Base-by-base conservation (phyloP, 2,797 vertebrate genomes). In the Dicrostonyx torquatus region DNA sequence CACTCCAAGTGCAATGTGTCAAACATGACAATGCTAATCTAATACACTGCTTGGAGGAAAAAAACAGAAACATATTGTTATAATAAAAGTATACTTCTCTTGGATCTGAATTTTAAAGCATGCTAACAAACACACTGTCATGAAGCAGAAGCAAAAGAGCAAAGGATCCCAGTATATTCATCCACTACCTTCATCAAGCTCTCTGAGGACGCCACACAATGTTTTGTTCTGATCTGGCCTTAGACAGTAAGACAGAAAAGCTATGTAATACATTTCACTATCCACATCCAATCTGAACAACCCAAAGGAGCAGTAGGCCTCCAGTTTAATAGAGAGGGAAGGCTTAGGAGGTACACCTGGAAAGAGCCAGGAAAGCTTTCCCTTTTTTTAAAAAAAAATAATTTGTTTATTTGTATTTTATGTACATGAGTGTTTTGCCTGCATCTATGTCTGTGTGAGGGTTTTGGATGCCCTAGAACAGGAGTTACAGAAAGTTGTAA, bases 71-170 rank as follows among this genome's bases (percentile, higher is more conserved):
- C 48, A 24, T 40, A 60, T 70, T 75, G 88, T 94, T 86, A 5
- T 80, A 94, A 43, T 78, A 90, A 94, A 85, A 75, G 18, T n/a
- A 24, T 73, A 76, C 8, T 62, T 93, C 34, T 45, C 11, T 50
- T 76, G 72, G 12, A 84, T 79, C 95, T 91, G 83, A 77, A 62
- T 64, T 93, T 77, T 95, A 26, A 93, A 87, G 40, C 53, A 22
- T 80, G 5, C 17, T 86, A 89, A 45, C 80, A 66, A 92, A 80
- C 37, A 77, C 1, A 68, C 29, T 96, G 62, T 60, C 58, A 53
- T 0, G 1, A 82, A 77, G 53, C 66, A 93, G 31, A 91, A 93
- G 48, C 31, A 93, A 84, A 92, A 72, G 4, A 89, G 31, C n/a
- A 77, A 90, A 94, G 20, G 92, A 92, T 40, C 70, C 9, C 1